These are phyloP conservation scores for Camelus dromedarius DNA, from an alignment of 2,113 vertebrate species.

Conservation along the genomic window DNA sequence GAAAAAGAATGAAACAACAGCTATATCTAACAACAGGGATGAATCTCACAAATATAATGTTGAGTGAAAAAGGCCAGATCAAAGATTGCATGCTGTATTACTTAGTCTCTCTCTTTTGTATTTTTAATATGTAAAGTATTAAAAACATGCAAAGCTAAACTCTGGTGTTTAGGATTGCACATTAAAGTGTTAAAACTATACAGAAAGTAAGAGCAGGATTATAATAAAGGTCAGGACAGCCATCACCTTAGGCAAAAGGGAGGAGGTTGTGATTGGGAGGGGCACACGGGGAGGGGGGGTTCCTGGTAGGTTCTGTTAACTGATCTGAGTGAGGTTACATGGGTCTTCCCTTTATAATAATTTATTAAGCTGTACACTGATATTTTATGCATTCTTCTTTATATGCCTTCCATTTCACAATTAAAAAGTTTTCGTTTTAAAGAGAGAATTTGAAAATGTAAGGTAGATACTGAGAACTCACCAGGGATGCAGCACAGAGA, in stretches of 20 bases:
- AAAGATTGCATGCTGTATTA: background rate
- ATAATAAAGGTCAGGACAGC: background rate
- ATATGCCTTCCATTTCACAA: constrained; percentile 18
- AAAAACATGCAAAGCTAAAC: constrained; percentile 46
- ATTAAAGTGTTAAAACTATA: constrained; percentile 3
- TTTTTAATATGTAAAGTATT: constrained; percentile 9
- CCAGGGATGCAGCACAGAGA: constrained; percentile 57
- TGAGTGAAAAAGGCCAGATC: constrained; percentile 37
- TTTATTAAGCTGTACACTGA: background rate
- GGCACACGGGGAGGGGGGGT: background rate
- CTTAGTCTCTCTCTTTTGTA: background rate
- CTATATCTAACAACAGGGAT: background rate
- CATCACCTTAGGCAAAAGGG: background rate
- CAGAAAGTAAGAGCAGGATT: constrained; percentile 17
- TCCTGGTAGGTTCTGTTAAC: background rate
- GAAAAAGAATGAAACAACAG: background rate
- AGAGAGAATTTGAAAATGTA: constrained; percentile 34
- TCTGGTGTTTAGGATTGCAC: background rate
- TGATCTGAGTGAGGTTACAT: background rate
- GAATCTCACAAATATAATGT: background rate
- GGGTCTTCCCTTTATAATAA: background rate
- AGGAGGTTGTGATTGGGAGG: background rate
- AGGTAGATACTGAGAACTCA: constrained; percentile 54
- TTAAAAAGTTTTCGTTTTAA: background rate
- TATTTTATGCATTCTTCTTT: background rate